Conservation (phyloP, 2,113 vertebrate species). For the Dipodomys merriami region DNA sequence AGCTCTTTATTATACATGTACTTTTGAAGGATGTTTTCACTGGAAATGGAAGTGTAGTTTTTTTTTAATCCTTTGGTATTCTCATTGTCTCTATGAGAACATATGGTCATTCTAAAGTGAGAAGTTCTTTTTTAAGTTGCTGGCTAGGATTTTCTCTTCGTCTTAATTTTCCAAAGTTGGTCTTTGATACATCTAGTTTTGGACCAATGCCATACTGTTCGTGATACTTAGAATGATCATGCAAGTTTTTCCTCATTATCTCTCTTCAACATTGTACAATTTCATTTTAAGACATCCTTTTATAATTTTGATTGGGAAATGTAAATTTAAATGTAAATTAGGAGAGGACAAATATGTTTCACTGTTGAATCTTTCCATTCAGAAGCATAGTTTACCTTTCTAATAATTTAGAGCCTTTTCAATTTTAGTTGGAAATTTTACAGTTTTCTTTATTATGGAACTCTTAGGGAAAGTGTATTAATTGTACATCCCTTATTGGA, state of each 20-base stretch:
- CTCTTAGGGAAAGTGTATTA: neutral
- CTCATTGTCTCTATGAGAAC: no score
- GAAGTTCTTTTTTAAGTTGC: no score
- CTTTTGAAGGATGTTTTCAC: no score
- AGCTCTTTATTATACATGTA: no score
- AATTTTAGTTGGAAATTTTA: conserved; percentile 21
- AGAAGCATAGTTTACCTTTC: conserved; percentile 23
- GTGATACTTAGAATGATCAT: neutral
- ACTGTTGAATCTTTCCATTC: neutral
- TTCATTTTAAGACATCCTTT: neutral
- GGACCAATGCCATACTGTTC: neutral
- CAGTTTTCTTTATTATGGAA: neutral
- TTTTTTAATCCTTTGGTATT: no score
- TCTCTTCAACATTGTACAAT: neutral
- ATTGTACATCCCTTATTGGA: neutral
- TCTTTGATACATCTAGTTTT: neutral
- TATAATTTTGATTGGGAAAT: conserved; percentile 18
- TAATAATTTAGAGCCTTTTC: conserved; percentile 19
- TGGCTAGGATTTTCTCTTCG: no score
- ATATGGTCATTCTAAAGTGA: no score
- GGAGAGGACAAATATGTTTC: neutral
- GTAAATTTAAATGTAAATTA: neutral
- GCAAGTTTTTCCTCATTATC: neutral
- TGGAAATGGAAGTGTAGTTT: no score
- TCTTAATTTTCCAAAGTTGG: no score